Percentiles rank a stretch among this genome's conserved stretches.
These are phyloP conservation scores for Cinclus cinclus DNA, from an alignment of 2,113 vertebrate species.

Conservation along the genomic window DNA sequence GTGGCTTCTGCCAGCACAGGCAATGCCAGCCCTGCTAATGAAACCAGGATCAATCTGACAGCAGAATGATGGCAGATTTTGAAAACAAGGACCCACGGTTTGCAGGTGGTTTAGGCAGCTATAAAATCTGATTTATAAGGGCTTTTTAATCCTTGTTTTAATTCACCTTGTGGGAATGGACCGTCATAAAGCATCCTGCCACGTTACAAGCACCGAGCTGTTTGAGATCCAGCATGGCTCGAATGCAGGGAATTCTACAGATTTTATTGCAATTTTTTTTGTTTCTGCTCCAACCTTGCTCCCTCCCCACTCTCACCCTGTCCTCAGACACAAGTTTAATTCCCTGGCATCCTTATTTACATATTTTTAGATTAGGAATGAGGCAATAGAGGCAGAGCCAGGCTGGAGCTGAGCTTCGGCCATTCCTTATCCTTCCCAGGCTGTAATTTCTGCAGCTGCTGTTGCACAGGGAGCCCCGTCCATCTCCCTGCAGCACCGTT, in stretches of 20 bases:
- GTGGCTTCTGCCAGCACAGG: constrained; percentile 21
- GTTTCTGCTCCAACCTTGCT: neutral
- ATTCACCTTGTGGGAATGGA: constrained; percentile 69
- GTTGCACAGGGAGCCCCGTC: neutral
- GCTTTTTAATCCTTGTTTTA: constrained; percentile 66
- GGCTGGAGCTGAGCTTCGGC: neutral
- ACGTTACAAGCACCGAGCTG: neutral
- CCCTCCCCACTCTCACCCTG: neutral
- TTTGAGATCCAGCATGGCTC: neutral
- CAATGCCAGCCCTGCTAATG: constrained; percentile 62
- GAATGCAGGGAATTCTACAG: neutral
- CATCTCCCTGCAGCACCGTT: neutral
- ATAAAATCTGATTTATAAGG: constrained; percentile 69
- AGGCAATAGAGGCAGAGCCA: neutral
- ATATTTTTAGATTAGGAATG: neutral
- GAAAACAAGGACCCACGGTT: constrained; percentile 62
- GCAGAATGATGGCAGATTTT: constrained; percentile 49
- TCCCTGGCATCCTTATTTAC: neutral
- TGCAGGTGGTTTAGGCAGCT: constrained; percentile 68
- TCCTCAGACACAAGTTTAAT: neutral
- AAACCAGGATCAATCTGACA: constrained; percentile 59
- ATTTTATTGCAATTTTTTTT: neutral
- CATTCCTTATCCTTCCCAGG: neutral
- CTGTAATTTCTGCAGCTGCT: neutral
- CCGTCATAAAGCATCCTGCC: constrained; percentile 20